A percentile compares a stretch with the other conserved stretches of the same genome.
phyloP scores from a whole-genome alignment of 2,888 invertebrate species.

The Zonitis immaculata region DNA sequence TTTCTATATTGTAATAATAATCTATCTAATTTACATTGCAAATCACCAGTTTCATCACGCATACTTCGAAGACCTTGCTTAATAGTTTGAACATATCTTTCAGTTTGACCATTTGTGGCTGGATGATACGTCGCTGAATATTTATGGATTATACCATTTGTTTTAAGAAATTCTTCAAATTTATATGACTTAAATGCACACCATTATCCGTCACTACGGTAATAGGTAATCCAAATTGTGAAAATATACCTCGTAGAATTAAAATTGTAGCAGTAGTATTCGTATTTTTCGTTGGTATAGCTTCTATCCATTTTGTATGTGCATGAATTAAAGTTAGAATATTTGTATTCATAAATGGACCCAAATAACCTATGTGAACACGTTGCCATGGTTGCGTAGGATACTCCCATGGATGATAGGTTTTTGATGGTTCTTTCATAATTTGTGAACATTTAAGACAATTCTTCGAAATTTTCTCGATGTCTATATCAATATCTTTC shows the following conservation, averaged over 20 bases:
- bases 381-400: slow-evolving; percentile 26
- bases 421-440: slow-evolving; percentile 17
- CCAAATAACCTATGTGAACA: slow-evolving; percentile 36
- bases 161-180: slow-evolving; percentile 4
- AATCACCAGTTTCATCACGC: background rate
- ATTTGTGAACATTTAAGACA: slow-evolving; percentile 14
- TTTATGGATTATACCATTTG: slow-evolving; percentile 7
- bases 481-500: slow-evolving; percentile 28
- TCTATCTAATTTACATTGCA: background rate
- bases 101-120: slow-evolving; percentile 15
- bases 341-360: slow-evolving; percentile 20
- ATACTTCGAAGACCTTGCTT: background rate
- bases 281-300: slow-evolving; percentile 18
- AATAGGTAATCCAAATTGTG: background rate
- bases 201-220: slow-evolving; percentile 7
- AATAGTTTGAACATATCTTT: slow-evolving; percentile 10
- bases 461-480: too few relatives aligned
- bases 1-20: background rate
- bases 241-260: slow-evolving; percentile 1
- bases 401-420: slow-evolving; percentile 26
- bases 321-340: slow-evolving; percentile 23
- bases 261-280: slow-evolving; percentile 1
- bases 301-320: slow-evolving; percentile 26
- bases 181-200: background rate
- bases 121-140: slow-evolving; percentile 12